Conservation (phyloP, 2,113 vertebrate genomes). For the Spea bombifrons region DNA sequence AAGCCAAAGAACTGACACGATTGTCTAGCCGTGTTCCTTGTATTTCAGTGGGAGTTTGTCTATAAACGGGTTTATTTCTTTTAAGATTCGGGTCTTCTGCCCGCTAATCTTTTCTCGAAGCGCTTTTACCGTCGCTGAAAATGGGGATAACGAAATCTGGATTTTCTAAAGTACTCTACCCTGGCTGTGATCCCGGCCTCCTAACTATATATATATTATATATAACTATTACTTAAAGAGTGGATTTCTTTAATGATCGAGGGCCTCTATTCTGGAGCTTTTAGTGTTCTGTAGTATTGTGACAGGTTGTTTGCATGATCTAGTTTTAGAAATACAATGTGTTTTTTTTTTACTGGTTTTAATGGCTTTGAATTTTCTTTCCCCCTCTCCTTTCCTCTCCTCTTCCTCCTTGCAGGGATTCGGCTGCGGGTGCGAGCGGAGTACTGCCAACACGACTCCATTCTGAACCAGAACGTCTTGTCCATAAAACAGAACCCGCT, state of each 20-base stretch:
- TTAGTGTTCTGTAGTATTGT: too few species aligned
- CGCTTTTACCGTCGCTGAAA: too few species aligned
- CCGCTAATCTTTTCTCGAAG: too few species aligned
- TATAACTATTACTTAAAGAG: too few species aligned
- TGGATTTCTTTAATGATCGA: too few species aligned
- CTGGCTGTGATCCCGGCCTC: too few species aligned
- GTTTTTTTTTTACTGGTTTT: background rate
- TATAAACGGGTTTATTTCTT: background rate
- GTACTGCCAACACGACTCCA: slow-evolving; percentile 81
- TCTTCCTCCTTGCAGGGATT: slow-evolving; percentile 67
- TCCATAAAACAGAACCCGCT: slow-evolving; percentile 79
- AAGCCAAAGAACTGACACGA: background rate
- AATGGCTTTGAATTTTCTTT: slow-evolving; percentile 5
- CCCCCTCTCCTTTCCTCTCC: slow-evolving; percentile 30
- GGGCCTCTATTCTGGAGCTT: too few species aligned
- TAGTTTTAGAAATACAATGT: background rate
- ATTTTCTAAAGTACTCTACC: too few species aligned
- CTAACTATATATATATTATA: too few species aligned
- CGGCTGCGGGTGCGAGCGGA: slow-evolving; percentile 84
- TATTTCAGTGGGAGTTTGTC: background rate
- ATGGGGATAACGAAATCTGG: too few species aligned
- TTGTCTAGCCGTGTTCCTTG: background rate
- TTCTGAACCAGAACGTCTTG: slow-evolving; percentile 74
- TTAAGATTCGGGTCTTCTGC: too few species aligned
- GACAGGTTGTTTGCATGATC: slow-evolving; percentile 7